A percentile compares a stretch with the other conserved stretches of the same genome.
Conservation (phyloP, 2,797 vertebrate species). For the Dallia pectoralis region DNA sequence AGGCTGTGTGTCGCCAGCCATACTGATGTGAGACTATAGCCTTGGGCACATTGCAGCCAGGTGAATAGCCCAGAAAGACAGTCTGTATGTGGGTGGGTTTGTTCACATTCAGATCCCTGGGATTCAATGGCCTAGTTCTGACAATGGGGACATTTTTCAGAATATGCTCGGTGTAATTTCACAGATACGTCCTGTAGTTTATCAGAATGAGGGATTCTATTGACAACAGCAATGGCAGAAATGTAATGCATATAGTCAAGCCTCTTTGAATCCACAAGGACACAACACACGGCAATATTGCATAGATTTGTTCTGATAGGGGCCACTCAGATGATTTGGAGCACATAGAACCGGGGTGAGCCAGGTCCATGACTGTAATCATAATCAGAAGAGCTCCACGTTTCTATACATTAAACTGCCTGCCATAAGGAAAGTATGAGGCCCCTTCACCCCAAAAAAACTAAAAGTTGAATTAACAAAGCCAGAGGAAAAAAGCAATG, state of each 20-base stretch:
- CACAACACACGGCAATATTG: conserved; percentile 21
- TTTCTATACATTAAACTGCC: conserved; percentile 53
- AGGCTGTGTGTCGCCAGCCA: conserved; percentile 37
- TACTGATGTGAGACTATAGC: conserved; percentile 57
- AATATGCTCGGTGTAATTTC: conserved; percentile 42
- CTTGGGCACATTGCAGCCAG: conserved; percentile 43
- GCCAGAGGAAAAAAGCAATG: not conserved
- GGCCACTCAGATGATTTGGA: conserved; percentile 10
- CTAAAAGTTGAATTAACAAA: not conserved
- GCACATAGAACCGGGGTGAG: conserved; percentile 25
- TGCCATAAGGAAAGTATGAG: conserved; percentile 22
- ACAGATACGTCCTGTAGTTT: conserved; percentile 38
- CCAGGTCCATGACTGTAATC: conserved; percentile 34
- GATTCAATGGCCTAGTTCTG: conserved; percentile 54
- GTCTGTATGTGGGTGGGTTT: not conserved
- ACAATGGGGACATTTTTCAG: conserved; percentile 29
- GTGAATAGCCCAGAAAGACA: conserved; percentile 44
- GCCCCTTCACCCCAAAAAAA: not conserved
- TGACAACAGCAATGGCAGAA: conserved; percentile 21
- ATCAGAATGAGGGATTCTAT: conserved; percentile 20
- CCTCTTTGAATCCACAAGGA: conserved; percentile 13
- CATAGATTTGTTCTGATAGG: conserved; percentile 29
- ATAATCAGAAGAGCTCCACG: conserved; percentile 27
- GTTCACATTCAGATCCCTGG: conserved; percentile 45
- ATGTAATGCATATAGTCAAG: conserved; percentile 28